Evolutionary conservation across 2,113 vertebrate genomes (phyloP), one percentile per base, ranked within the genome.

Genomic region (Lasiurus cinereus): DNA sequence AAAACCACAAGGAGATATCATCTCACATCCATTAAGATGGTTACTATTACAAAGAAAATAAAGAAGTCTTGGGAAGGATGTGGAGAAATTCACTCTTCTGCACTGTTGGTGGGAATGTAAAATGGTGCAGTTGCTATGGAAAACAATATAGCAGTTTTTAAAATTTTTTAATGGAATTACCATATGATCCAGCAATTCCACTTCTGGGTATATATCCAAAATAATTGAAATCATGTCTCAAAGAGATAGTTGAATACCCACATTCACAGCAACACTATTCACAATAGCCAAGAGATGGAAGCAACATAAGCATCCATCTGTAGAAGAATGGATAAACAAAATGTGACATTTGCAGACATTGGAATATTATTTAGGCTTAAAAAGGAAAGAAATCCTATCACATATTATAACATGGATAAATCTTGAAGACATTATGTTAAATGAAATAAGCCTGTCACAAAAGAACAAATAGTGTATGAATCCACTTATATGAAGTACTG

Each of bases 351-450:
- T 64, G 29, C 27, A 64, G 62, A 64, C 27, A 64, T 13, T 64
- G 62, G 27, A 64, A 48, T 76, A 48, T 48, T 72, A 54, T 62
- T 56, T 16, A 69, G 5, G 46, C 62, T 78, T 79, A 22, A 59
- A 59, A 85, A 93, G 46, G 36, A 70, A 59, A n/a, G 18, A 83
- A 84, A 70, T 90, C 59, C 33, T 82, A 27, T 70, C 52, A 74
- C 6, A 3, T 88, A 36, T n/a, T 82, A 66, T 13, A 39, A 82
- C 21, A 72, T 78, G 52, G 77, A 67, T 90, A 12, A 78, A 73
- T 33, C 33, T 46, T 62, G 22, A 93, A 79, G n/a, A 78, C 39
- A 69, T n/a, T 92, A 73, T 50, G 27, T 21, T 78, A 89, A 56
- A 36, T 79, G 48, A 85, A 73, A 89, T 43, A 48, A 93, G 54